Base-by-base conservation (phyloP, 1,140 invertebrate species). In the Aphidius ervi region DNA sequence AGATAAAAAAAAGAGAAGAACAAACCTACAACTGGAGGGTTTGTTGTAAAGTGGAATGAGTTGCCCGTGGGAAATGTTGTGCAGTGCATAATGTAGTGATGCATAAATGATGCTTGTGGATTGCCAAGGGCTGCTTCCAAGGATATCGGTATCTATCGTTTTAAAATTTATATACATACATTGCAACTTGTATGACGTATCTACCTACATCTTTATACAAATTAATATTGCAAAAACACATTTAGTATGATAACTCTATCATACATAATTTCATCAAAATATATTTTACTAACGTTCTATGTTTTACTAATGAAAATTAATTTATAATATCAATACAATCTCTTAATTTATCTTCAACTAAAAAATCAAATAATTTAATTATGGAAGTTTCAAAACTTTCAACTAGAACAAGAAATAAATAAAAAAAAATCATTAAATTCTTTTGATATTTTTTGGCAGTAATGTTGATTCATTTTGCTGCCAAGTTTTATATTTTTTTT, bases 71-170 rank as follows among this genome's bases (percentile, higher is more conserved):
- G 71, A 73, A 73, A 73, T 73, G 69, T 69, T 68, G 71, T 65
- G 66, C 63, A 62, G 66, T 72, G 71, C 70, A 73, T 73, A 68
- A 73, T 71, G 68, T 64, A 71, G 64, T 65, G 67, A 60, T 62
- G 67, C 66, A 71, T 69, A 70, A 73, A 66, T 66, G 68, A 71
- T 69, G 47, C 67, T 66, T 59, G 65, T 68, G 68, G 66, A 66
- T 70, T 65, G 70, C 68, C 68, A 69, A 57, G 64, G 52, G 61
- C 63, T 23, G 23, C 23, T 31, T 31, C 23, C 23, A 31, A 31
- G 64, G 63, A 68, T 62, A 57, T 61, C 63, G 43, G 46, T 55
- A 53, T 49, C 10, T 42, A 31, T 31, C 2, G 23, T 31, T 31
- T 31, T 31, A 31, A 1, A 31, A 31, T 31, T 31, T 31, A 31